Percentiles rank a stretch among this genome's conserved stretches.
phyloP scores from a whole-genome alignment of 1,140 invertebrate species.

The Maconellicoccus hirsutus region DNA sequence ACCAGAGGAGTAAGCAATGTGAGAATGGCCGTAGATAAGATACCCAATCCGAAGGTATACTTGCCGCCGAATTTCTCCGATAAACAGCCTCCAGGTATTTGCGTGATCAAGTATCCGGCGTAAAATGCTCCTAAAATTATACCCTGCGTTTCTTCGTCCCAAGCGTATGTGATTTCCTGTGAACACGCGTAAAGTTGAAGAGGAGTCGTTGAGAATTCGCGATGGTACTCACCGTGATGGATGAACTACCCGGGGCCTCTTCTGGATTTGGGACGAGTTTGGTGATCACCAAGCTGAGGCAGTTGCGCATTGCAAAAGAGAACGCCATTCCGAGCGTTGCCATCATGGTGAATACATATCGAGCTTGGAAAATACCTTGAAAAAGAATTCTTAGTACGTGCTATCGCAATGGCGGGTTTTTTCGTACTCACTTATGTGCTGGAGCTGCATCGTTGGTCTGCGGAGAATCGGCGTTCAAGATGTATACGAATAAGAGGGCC shows the following conservation, averaged over 20 bases:
- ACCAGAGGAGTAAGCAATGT: conserved; percentile 54
- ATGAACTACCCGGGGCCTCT: background rate
- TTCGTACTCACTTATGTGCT: too few species aligned
- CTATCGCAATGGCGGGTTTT: background rate
- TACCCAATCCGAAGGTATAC: conserved; percentile 39
- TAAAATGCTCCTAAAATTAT: conserved; percentile 47
- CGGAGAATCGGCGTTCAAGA: too few species aligned
- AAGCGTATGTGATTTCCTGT: conserved; percentile 34
- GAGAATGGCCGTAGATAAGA: conserved; percentile 45
- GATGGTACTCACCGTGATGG: background rate
- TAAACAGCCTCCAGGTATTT: conserved; percentile 48
- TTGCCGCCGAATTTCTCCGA: conserved; percentile 46
- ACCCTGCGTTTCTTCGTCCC: conserved; percentile 37
- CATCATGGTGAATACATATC: conserved; percentile 67
- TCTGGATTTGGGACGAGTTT: conserved; percentile 50
- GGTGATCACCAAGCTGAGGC: conserved; percentile 77
- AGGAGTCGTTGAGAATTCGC: background rate
- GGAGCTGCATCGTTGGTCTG: background rate
- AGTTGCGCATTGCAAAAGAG: conserved; percentile 61
- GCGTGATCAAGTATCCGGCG: conserved; percentile 46
- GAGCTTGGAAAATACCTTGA: background rate
- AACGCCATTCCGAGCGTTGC: conserved; percentile 57
- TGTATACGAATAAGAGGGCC: too few species aligned
- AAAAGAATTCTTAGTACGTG: background rate
- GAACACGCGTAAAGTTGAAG: background rate